Base-by-base conservation (phyloP, 2,888 invertebrate genomes). In the Spodoptera exigua region DNA sequence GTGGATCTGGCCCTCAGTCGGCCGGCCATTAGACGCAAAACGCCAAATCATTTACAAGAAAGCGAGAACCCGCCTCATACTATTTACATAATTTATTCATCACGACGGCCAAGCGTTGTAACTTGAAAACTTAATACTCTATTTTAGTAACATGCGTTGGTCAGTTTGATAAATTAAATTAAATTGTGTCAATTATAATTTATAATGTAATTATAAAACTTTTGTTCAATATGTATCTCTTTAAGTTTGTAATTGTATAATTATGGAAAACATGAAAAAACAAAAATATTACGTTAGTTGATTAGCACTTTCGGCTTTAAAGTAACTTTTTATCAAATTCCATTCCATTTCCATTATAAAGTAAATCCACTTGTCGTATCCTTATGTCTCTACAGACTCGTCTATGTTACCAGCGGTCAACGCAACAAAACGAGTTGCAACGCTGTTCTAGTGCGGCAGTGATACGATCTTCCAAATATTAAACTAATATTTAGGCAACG, bases 401-500 rank as follows among this genome's bases (percentile, higher is more conserved):
- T 32, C 7, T 10, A 27, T 17, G 13, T 27, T 36, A 7, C 3
- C 39, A 51, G 12, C 11, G 1, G 14, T 3, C 44, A 7, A 12
- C 12, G 7, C 18, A 46, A 49, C 45, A 58, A 69, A 63, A 48
- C 71, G 70, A 89, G 89, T 76, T 91, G 76, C 88, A 87, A 82
- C 74, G 67, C 68, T 88, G 61, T 78, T 81, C 81, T 56, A 73
- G 47, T 82, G 76, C 83, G 72, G 70, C 74, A 59, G 75, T 84
- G 93, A 93, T 93, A 91, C 86, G 85, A 94, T 93, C 93, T 91
- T 78, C 87, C 84, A 91, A 92, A 92, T 91, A 93, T 93, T 93
- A 93, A 93, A 93, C 93, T 93, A 93, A 94, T 94, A 94, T 94
- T 93, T 94, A 93, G 94, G 93, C 92, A 94, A 93, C 90, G 92